These are phyloP conservation scores for Kryphioiulus occultus DNA, from an alignment of 2,888 invertebrate species.

Conservation along the genomic window DNA sequence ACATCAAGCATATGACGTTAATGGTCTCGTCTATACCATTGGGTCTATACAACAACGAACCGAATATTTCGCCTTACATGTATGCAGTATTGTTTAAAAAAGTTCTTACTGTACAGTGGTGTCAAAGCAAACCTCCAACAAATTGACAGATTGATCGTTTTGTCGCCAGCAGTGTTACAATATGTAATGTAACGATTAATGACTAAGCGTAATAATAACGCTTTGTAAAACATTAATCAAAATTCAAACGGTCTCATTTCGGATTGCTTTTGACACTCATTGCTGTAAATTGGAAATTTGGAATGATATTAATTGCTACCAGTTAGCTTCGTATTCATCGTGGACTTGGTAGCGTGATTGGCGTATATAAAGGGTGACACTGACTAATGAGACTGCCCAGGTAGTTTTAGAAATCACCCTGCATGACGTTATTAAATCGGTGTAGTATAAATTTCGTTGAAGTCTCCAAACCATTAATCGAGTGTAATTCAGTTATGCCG, in stretches of 20 bases:
- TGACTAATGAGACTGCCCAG: neutral
- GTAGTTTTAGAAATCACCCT: neutral
- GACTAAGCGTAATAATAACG: neutral
- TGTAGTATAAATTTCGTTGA: no score
- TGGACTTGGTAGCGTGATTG: neutral
- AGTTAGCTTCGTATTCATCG: no score
- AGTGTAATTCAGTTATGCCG: neutral
- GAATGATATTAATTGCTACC: neutral
- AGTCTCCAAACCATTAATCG: no score
- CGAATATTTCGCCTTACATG: no score
- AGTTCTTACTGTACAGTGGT: no score
- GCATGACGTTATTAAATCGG: neutral
- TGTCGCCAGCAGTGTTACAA: neutral
- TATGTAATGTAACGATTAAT: no score
- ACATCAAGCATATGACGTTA: neutral
- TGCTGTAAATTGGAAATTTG: neutral
- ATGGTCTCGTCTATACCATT: no score
- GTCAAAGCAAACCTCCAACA: neutral
- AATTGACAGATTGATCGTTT: neutral
- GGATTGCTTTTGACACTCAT: neutral
- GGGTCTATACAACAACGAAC: no score
- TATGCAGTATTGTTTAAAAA: no score
- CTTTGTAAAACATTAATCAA: neutral
- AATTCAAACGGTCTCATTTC: neutral
- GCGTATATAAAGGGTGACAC: neutral